Percentiles rank a stretch among this genome's conserved stretches.
Evolutionary conservation across 2,113 vertebrate species (phyloP).

Genomic region (Anser cygnoides): DNA sequence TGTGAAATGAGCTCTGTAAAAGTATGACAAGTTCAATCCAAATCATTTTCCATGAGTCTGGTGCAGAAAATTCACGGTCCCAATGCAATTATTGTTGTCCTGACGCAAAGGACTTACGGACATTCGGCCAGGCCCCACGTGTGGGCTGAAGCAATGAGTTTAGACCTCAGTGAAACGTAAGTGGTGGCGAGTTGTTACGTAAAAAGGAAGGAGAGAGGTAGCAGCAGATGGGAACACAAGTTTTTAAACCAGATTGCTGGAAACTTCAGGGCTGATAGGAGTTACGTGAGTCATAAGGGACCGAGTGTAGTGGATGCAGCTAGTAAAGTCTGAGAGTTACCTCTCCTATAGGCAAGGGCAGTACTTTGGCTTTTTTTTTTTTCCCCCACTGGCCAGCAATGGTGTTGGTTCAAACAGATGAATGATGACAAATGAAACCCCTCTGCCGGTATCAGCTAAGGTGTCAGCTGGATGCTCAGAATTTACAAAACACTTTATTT

Average conservation of each 20-base stretch:
- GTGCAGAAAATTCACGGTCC: background rate
- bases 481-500: background rate
- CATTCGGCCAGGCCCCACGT: background rate
- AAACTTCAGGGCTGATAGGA: background rate
- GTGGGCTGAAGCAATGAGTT: background rate
- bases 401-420: background rate
- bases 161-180: background rate
- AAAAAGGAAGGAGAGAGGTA: background rate
- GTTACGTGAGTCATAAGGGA: background rate
- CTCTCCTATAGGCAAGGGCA: background rate
- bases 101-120: background rate
- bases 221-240: background rate
- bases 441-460: background rate
- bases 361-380: background rate
- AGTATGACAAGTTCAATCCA: background rate
- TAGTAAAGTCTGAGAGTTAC: background rate
- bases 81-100: background rate
- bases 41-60: background rate
- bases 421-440: background rate
- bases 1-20: background rate
- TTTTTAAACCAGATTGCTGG: background rate
- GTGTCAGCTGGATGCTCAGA: background rate
- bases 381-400: no score
- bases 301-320: background rate
- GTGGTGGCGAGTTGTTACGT: background rate